phyloP scores from a whole-genome alignment of 2,797 vertebrate species.

The Karalla daura region DNA sequence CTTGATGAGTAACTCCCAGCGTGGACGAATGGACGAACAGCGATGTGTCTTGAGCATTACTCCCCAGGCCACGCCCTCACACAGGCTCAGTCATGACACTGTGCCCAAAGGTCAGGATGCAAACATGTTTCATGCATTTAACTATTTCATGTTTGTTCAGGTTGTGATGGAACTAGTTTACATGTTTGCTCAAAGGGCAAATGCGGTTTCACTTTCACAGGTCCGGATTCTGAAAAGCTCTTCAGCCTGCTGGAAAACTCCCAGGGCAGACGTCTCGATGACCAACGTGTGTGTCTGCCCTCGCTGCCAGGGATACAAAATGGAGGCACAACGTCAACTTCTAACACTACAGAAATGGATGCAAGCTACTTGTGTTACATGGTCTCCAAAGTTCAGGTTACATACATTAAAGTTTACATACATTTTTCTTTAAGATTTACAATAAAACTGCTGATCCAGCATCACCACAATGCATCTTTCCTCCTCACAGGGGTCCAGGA shows the following conservation, averaged over 20 bases:
- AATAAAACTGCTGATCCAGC: not conserved
- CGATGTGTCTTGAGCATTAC: slow-evolving; percentile 74
- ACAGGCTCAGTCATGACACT: slow-evolving; percentile 36
- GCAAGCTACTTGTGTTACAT: slow-evolving; percentile 72
- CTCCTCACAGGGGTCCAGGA: slow-evolving; percentile 75
- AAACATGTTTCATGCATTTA: not conserved
- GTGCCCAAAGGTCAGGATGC: slow-evolving; percentile 57
- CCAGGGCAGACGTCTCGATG: slow-evolving; percentile 87
- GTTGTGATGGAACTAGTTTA: not conserved
- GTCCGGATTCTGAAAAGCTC: slow-evolving; percentile 73
- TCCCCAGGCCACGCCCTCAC: slow-evolving; percentile 47
- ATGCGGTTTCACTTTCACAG: slow-evolving; percentile 8
- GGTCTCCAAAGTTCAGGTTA: slow-evolving; percentile 79
- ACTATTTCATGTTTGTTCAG: not conserved
- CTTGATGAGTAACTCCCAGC: slow-evolving; percentile 82
- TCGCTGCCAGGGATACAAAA: slow-evolving; percentile 79
- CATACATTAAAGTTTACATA: not conserved
- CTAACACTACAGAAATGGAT: slow-evolving; percentile 58
- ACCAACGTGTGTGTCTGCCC: slow-evolving; percentile 83
- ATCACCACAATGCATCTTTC: not conserved
- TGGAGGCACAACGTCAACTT: slow-evolving; percentile 58
- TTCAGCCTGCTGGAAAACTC: slow-evolving; percentile 85
- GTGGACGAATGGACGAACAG: slow-evolving; percentile 86
- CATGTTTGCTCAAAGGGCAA: not conserved
- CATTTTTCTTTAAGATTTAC: not conserved